These are phyloP conservation scores for Drosophila neotestacea DNA, from an alignment of 2,888 invertebrate genomes.

Conservation along the genomic window DNA sequence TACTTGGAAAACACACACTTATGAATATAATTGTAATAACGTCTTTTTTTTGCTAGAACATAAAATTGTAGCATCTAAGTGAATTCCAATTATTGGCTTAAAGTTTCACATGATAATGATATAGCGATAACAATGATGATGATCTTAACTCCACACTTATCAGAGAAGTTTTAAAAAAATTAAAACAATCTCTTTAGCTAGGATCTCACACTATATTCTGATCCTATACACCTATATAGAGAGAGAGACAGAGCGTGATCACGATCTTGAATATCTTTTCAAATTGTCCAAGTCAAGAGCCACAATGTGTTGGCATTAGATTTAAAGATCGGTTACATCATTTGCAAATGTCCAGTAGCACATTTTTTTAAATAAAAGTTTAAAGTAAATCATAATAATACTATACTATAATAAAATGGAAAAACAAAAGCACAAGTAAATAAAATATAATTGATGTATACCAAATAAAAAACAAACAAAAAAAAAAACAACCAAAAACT, in stretches of 20 bases:
- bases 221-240: neutral
- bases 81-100: constrained; percentile 41
- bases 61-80: constrained; percentile 53
- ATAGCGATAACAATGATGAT: constrained; percentile 6
- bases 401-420: constrained; percentile 15
- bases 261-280: constrained; percentile 20
- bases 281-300: constrained; percentile 23
- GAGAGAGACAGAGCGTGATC: neutral
- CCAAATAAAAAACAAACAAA: constrained; percentile 35
- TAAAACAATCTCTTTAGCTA: constrained; percentile 1
- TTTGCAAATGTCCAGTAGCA: constrained; percentile 54
- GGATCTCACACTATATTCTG: constrained; percentile 5
- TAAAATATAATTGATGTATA: constrained; percentile 67
- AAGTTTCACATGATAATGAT: constrained; percentile 26
- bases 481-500: constrained; percentile 30
- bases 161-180: neutral
- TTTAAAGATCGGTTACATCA: constrained; percentile 40
- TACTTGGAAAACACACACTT: constrained; percentile 42
- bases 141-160: constrained; percentile 4
- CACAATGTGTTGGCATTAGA: constrained; percentile 36
- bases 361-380: constrained; percentile 44
- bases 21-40: constrained; percentile 59
- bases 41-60: constrained; percentile 63
- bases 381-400: constrained; percentile 33
- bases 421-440: constrained; percentile 9